Percentiles rank a stretch among this genome's conserved stretches.
Conservation (phyloP, 92 coral and sea anemone species). For the Actinostola sp. region DNA sequence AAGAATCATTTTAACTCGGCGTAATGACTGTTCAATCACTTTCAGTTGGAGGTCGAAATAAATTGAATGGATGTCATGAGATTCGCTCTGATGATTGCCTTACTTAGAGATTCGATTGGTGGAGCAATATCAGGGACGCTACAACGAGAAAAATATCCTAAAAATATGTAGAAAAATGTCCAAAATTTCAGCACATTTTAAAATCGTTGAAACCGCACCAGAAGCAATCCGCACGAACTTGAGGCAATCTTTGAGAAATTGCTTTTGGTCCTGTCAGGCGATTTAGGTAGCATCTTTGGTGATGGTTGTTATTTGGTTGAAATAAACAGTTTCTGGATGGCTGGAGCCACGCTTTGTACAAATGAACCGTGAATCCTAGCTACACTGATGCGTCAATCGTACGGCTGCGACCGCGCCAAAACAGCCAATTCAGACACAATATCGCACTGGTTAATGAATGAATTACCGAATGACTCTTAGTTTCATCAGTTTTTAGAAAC, state of each 20-base stretch:
- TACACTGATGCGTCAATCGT: conserved; percentile 10
- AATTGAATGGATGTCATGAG: too few species aligned
- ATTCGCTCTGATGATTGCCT: not conserved
- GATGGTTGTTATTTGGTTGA: not conserved
- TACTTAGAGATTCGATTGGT: not conserved
- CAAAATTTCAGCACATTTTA: not conserved
- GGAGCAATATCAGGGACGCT: conserved; percentile 12
- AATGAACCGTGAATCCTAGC: conserved; percentile 18
- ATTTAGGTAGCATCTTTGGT: too few species aligned
- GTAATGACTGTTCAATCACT: too few species aligned
- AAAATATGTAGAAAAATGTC: not conserved
- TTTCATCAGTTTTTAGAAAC: not conserved
- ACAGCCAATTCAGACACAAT: conserved; percentile 3
- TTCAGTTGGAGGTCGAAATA: too few species aligned
- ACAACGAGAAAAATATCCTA: not conserved
- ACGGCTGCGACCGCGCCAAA: conserved; percentile 6
- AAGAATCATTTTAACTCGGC: too few species aligned
- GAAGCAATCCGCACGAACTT: too few species aligned
- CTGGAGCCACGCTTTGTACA: conserved; percentile 29
- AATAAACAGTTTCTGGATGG: conserved; percentile 22
- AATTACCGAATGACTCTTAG: not conserved
- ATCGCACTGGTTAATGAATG: conserved; percentile 11
- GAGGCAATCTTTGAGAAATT: too few species aligned
- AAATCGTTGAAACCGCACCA: too few species aligned
- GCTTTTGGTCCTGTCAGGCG: too few species aligned